Evolutionary conservation across 2,888 invertebrate genomes (phyloP).

Genomic region (Folsomia manolachei): DNA sequence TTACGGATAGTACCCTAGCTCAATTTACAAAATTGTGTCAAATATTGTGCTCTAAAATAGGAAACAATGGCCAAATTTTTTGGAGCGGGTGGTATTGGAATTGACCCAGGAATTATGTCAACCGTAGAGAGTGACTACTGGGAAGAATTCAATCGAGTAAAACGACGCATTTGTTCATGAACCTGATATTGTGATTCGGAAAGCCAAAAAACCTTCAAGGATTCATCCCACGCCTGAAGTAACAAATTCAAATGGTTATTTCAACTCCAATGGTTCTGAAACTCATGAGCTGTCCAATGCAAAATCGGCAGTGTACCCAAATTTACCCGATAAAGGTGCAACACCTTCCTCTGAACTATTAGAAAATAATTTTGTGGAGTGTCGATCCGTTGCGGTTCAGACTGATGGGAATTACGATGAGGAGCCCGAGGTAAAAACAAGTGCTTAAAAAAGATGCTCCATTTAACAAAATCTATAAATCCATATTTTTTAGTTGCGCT

Average conservation of each 20-base stretch:
- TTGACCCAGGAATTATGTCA: conserved; percentile 36
- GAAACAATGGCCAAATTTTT: conserved; percentile 38
- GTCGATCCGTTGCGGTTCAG: conserved; percentile 1
- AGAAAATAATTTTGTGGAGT: neutral
- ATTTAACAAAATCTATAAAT: neutral
- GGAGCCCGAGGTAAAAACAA: conserved; percentile 13
- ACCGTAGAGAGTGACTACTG: conserved; percentile 42
- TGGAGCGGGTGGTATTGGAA: conserved; percentile 22
- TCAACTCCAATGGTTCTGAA: no score
- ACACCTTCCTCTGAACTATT: neutral
- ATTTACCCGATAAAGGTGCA: neutral
- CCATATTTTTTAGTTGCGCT: conserved; percentile 30
- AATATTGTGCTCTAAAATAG: no score
- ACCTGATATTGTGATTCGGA: conserved; percentile 20
- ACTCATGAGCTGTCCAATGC: neutral
- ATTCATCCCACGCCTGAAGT: neutral
- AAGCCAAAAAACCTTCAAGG: conserved; percentile 5
- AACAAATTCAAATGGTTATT: no score
- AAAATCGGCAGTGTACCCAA: neutral
- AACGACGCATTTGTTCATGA: conserved; percentile 36
- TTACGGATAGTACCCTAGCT: no score
- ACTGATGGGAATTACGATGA: conserved; percentile 1
- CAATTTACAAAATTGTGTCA: no score
- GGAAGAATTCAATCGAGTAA: conserved; percentile 42
- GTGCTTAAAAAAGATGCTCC: neutral